Evolutionary conservation across 1,140 invertebrate genomes (phyloP), one percentile per base, ranked within the genome.

Genomic region (Zaprionus capensis): DNA sequence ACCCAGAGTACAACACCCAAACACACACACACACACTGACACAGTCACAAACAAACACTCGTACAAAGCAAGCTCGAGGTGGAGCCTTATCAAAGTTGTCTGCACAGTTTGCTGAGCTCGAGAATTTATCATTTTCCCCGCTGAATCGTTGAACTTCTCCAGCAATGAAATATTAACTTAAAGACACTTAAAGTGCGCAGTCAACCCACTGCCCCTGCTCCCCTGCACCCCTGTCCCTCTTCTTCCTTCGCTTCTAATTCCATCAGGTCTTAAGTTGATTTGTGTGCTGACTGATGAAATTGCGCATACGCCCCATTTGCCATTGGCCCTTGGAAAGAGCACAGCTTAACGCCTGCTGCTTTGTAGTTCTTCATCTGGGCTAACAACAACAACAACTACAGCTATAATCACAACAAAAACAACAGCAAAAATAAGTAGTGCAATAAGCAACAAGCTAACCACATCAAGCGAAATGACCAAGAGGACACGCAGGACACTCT

Each of bases 231-330:
- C 24, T 7, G 15, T 41, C 22, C 11, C 0, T 14, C 11, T n/a
- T 14, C 34, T 7, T 49, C 12, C 41, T 41, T 49, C 41, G 65
- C 78, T 61, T 56, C 55, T 78, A 84, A 84, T 85, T 71, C 71
- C 80, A 77, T 84, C 81, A 81, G 55, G 82, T 51, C 63, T 46
- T 81, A 81, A 85, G 82, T 81, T 81, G 78, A 84, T 84, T 84
- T 85, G 66, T 78, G 56, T 56, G 71, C 57, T 53, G 38, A 36
- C 38, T 69, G 67, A 75, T 77, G 59, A 77, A 87, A 76, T 78
- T 81, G 66, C 69, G 74, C 46, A 76, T 76, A 66, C 73, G 73
- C 68, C 46, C 57, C 68, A 44, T 55, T 69, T 20, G 51, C 31
- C 34, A 49, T 28, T 53, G 28, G 4, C 11, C 46, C 17, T 17